Percentiles rank a stretch among this genome's conserved stretches.
Conservation (phyloP, 2,888 invertebrate species). For the Charanyca ferruginea region DNA sequence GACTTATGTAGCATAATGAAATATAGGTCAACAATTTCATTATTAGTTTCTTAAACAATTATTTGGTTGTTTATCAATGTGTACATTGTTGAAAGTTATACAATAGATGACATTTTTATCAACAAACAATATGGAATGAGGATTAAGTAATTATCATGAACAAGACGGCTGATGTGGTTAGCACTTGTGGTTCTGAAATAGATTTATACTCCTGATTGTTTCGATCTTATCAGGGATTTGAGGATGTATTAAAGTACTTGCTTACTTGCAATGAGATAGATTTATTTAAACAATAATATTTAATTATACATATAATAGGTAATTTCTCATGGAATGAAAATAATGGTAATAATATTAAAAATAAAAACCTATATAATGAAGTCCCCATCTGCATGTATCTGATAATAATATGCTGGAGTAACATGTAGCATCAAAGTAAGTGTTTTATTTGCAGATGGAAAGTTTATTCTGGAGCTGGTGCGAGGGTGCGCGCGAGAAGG, state of each 20-base stretch:
- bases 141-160: conserved; percentile 43
- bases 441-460: conserved; percentile 93
- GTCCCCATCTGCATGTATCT: not conserved
- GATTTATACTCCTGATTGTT: conserved; percentile 29
- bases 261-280: conserved; percentile 24
- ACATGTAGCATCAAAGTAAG: conserved; percentile 33
- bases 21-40: conserved; percentile 30
- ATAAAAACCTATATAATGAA: no score
- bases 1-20: conserved; percentile 24
- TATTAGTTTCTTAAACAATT: conserved; percentile 19
- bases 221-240: conserved; percentile 43
- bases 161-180: conserved; percentile 24
- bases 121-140: conserved; percentile 30
- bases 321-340: not conserved
- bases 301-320: not conserved
- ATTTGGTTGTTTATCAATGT: conserved; percentile 19
- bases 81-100: conserved; percentile 22
- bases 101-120: conserved; percentile 38
- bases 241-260: conserved; percentile 26
- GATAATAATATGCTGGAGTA: conserved; percentile 9
- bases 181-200: conserved; percentile 39
- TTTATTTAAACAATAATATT: conserved; percentile 11
- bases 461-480: conserved; percentile 96
- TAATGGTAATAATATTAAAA: no score
- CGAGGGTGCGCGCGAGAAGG: conserved; percentile 91